Evolutionary conservation across 1,140 invertebrate genomes (phyloP), one percentile per base, ranked within the genome.

Genomic region (Arctopsyche grandis): DNA sequence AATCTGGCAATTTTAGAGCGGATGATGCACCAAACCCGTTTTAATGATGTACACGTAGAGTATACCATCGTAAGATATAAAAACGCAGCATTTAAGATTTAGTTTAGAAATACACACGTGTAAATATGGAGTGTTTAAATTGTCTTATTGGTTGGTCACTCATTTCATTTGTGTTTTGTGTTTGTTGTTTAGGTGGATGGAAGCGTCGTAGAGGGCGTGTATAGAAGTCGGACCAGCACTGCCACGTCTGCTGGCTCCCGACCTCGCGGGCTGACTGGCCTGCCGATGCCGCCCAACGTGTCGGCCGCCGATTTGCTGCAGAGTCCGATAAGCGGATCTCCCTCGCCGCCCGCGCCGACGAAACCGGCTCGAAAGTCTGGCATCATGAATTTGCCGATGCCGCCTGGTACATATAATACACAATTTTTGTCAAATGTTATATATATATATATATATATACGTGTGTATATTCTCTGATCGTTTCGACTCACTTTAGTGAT

Each of bases 311-410:
- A 95, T 81, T 86, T 94, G n/a, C 92, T 93, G 82, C 93, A 93
- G 71, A 94, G 93, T 21, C 93, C 93, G 0, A 90, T 93, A 0
- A 92, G 91, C 48, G 90, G 90, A 5, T 90, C 91, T 0, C 92
- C 89, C 83, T 92, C 92, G 9, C 88, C 89, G 0, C 88, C 86
- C 5, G 86, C 89, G 1, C 86, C 88, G 78, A 89, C 88, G 0
- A 85, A 86, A 48, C 77, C 44, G 5, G 22, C 16, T 5, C 9
- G 86, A 85, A 89, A 88, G 80, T 89, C 86, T 77, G 90, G 94
- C 76, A 94, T 96, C 81, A 95, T 95, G 86, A 96, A 96, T 86
- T 87, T 97, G 78, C 96, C 96, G 3, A 94, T 97, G 93, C 96
- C 95, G 70, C 95, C 95, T 83, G 93, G 94, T 93, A 86, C 86